phyloP scores from a whole-genome alignment of 1,140 invertebrate genomes.

The Steinernema feltiae region DNA sequence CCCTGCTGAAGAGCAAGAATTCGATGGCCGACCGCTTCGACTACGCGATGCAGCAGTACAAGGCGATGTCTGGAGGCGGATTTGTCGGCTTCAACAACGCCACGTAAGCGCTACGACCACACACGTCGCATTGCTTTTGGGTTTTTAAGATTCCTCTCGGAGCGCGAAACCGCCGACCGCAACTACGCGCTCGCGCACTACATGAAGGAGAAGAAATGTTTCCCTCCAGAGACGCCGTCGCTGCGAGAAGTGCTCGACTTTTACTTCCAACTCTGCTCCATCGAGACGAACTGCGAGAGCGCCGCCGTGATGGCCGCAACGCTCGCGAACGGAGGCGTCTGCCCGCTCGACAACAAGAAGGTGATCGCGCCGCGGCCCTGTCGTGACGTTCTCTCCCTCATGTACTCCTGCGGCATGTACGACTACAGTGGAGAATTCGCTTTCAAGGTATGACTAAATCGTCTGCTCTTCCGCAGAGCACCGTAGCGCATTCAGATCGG shows the following conservation, averaged over 20 bases:
- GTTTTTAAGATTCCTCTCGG: conserved; percentile 60
- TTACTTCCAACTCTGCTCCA: conserved; percentile 83
- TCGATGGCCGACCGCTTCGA: conserved; percentile 50
- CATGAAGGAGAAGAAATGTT: conserved; percentile 61
- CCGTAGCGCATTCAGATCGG: conserved; percentile 66
- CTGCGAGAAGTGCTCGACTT: conserved; percentile 89
- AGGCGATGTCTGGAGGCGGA: conserved; percentile 68
- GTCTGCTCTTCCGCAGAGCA: background rate
- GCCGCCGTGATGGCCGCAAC: conserved; percentile 88
- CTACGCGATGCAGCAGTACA: conserved; percentile 58
- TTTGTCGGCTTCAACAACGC: conserved; percentile 41
- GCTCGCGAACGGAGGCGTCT: conserved; percentile 93
- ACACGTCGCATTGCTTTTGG: background rate
- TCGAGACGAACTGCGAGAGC: conserved; percentile 87
- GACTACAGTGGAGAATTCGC: conserved; percentile 97
- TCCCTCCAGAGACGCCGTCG: conserved; percentile 44
- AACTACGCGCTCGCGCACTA: conserved; percentile 63
- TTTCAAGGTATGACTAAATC: conserved; percentile 73
- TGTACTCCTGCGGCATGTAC: conserved; percentile 93
- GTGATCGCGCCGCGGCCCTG: conserved; percentile 63
- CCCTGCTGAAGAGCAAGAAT: conserved; percentile 67
- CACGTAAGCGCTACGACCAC: conserved; percentile 20
- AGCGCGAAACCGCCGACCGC: conserved; percentile 62
- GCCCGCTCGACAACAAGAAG: conserved; percentile 87
- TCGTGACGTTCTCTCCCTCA: conserved; percentile 67